Evolutionary conservation across 2,797 vertebrate genomes (phyloP).

Genomic region (Channa striata): DNA sequence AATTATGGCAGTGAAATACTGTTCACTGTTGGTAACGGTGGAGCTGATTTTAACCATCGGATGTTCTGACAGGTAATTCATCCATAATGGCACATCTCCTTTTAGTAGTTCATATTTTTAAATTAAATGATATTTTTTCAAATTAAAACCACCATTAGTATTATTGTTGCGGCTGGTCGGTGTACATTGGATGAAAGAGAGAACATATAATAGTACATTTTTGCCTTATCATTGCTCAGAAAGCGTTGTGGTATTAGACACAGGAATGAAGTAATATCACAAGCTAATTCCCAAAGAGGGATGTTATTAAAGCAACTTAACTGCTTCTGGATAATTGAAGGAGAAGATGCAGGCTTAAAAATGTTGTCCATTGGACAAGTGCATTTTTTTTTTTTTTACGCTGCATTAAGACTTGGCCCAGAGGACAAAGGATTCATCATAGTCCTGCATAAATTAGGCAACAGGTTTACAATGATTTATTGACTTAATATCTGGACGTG

Average conservation of each 20-base stretch:
- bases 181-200: conserved; percentile 5
- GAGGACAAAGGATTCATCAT: conserved; percentile 80
- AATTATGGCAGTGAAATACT: too few species aligned
- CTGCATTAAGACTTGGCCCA: conserved; percentile 53
- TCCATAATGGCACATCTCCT: too few species aligned
- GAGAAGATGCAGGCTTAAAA: conserved; percentile 56
- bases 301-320: conserved; percentile 44
- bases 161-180: too few species aligned
- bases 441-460: conserved; percentile 75
- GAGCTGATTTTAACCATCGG: too few species aligned
- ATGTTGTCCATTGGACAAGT: conserved; percentile 57
- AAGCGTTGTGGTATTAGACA: conserved; percentile 23
- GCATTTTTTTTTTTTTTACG: conserved; percentile 25
- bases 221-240: conserved; percentile 29
- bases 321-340: conserved; percentile 54
- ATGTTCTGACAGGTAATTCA: too few species aligned
- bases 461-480: conserved; percentile 82
- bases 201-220: conserved; percentile 32
- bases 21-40: too few species aligned
- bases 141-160: too few species aligned
- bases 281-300: conserved; percentile 37
- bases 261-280: conserved; percentile 32
- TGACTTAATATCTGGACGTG: conserved; percentile 80
- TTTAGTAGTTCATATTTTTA: too few species aligned
- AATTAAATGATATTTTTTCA: too few species aligned